Conservation (phyloP, 2,797 vertebrate species). For the Taenioides sp. region DNA sequence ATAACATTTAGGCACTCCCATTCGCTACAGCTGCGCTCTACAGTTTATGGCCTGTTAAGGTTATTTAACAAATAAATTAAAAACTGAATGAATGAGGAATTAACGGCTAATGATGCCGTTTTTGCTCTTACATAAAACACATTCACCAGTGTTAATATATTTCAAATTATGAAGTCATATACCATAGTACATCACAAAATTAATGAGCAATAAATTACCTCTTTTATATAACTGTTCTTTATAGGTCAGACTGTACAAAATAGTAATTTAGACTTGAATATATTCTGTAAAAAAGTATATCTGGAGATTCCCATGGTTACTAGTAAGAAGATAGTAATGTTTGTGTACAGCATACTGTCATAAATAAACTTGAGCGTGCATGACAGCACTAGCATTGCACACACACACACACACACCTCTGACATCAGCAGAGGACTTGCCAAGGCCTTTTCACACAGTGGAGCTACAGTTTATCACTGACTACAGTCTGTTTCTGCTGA, state of each 20-base stretch:
- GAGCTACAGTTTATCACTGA: constrained; percentile 59
- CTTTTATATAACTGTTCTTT: constrained; percentile 72
- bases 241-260: constrained; percentile 79
- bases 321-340: constrained; percentile 38
- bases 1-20: constrained; percentile 63
- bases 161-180: constrained; percentile 55
- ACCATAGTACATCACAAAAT: constrained; percentile 59
- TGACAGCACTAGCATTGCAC: constrained; percentile 23
- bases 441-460: constrained; percentile 59
- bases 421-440: constrained; percentile 45
- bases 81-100: constrained; percentile 41
- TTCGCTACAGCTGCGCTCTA: constrained; percentile 48
- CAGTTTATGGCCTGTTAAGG: constrained; percentile 42
- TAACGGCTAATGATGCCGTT: constrained; percentile 39
- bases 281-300: constrained; percentile 80
- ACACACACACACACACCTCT: constrained; percentile 27
- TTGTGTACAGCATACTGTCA: constrained; percentile 42
- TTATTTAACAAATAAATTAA: constrained; percentile 41
- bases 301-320: constrained; percentile 53
- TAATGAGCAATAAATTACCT: constrained; percentile 71
- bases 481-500: constrained; percentile 66
- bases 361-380: constrained; percentile 36
- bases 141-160: constrained; percentile 65
- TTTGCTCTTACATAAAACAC: constrained; percentile 60
- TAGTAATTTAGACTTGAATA: constrained; percentile 75